Base-by-base conservation (phyloP, 2,797 vertebrate species). In the Salarias fasciatus region DNA sequence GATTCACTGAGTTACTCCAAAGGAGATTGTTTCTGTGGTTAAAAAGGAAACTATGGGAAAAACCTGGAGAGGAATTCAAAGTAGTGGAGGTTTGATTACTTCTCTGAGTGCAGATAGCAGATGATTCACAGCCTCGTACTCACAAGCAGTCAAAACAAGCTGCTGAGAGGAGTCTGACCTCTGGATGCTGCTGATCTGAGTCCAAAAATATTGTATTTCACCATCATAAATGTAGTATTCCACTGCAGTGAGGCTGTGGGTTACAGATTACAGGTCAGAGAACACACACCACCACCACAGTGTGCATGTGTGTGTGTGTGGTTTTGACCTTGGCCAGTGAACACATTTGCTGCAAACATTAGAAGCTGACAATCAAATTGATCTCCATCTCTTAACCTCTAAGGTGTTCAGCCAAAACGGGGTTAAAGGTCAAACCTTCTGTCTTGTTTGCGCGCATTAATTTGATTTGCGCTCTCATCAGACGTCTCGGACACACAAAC, bases 201-300 rank as follows among this genome's bases (percentile, higher is more conserved):
- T 72, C 31, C 18, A 45, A 59, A 44, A 45, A 45, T 3, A 41
- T 51, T 69, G 45, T 71, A 79, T 86, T 86, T 87, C 86, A 82
- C 38, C 44, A 30, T 54, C 41, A 42, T 11, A 50, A 30, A 12
- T 54, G 56, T 79, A 53, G 69, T 66, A 74, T 80, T 62, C 62
- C 51, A 60, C 29, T 55, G 40, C 29, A 54, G 9, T 35, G 13
- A 59, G 47, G 8, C 37, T 42, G 49, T 53, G 15, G 11, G 43
- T 43, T 6, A 46, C 43, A 35, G 38, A 44, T 68, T 55, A 31
- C 53, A 52, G 37, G 38, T 62, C 35, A 5, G 24, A n/a, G n/a
- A n/a, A n/a, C n/a, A n/a, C n/a, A n/a, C n/a, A n/a, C n/a, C n/a
- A n/a, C n/a, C n/a, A 24, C 18, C 18, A 24, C 18, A 24, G 18